Evolutionary conservation across 2,113 vertebrate species (phyloP), one percentile per base, ranked within the genome.

Genomic region (Hemiscyllium ocellatum): DNA sequence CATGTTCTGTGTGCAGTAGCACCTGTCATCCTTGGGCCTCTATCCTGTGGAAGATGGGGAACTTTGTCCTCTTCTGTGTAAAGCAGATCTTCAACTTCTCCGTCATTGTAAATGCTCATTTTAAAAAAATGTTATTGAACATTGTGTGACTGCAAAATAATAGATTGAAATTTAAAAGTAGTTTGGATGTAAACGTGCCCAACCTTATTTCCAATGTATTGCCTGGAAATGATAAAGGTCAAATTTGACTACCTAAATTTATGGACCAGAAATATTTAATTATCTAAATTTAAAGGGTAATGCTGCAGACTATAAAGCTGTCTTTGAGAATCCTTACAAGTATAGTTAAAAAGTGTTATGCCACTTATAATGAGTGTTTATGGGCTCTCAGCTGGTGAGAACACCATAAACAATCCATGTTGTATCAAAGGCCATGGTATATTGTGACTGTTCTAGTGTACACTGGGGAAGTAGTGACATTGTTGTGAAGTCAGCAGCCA

Each of bases 361-460:
- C 20, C 37, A 66, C 89, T 93, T 66, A 37, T 68, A 93, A 37
- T 37, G 33, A 93, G 89, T 95, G 68, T 95, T 95, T 72, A 72
- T 95, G 94, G 42, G 24, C 13, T 95, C 69, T 95, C 94, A 17
- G 47, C 24, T 72, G 47, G 94, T 72, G 94, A 72, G 69, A 72
- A 72, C 68, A 72, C 68, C 42, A 76, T 70, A 95, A 95, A 70
- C 69, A 95, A 95, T 72, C 42, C 61, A 72, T 52, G 12, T 68
- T 69, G 70, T 94, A 70, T 47, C 65, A 94, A 70, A 69, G 66
- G 50, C 52, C 87, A 61, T 65, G 52, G 69, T 95, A 95, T 72
- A 94, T 94, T 68, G n/a, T 70, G 93, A 94, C 37, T 94, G 20
- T 20, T 52, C 68, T 52, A 42, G 24, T 95, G 94, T n/a, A 50